Evolutionary conservation across 2,113 vertebrate species (phyloP).

Genomic region (Scophthalmus maximus): DNA sequence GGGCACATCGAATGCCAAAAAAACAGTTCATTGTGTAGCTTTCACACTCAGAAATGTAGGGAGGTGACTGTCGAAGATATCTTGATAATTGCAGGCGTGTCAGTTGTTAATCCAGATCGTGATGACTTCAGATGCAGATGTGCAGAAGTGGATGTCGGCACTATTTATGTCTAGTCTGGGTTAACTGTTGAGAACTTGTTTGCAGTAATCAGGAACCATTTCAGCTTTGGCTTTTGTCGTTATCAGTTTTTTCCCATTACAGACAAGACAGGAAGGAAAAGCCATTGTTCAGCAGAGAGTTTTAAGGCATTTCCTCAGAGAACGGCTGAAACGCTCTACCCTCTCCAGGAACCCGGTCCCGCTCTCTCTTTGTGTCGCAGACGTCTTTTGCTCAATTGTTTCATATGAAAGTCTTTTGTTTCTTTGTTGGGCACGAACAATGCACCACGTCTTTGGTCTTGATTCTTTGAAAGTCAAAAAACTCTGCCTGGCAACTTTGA

Average conservation of each 20-base stretch:
- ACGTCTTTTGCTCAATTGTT: slow-evolving; percentile 42
- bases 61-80: background rate
- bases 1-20: background rate
- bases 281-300: slow-evolving; percentile 70
- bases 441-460: background rate
- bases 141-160: background rate
- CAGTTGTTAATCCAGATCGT: background rate
- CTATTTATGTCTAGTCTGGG: slow-evolving; percentile 22
- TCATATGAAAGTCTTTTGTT: slow-evolving; percentile 14
- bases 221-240: slow-evolving; percentile 11
- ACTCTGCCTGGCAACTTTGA: background rate
- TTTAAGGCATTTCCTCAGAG: slow-evolving; percentile 64
- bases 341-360: slow-evolving; percentile 38
- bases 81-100: background rate
- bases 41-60: background rate
- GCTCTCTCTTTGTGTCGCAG: slow-evolving; percentile 31
- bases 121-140: background rate
- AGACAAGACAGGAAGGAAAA: slow-evolving; percentile 72
- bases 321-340: slow-evolving; percentile 30
- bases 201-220: slow-evolving; percentile 1
- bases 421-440: slow-evolving; percentile 13
- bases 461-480: background rate
- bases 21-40: background rate
- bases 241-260: slow-evolving; percentile 45
- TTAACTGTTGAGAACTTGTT: background rate